Evolutionary conservation across 2,113 vertebrate genomes (phyloP), one percentile per base, ranked within the genome.

Genomic region (Festucalex cinctus): DNA sequence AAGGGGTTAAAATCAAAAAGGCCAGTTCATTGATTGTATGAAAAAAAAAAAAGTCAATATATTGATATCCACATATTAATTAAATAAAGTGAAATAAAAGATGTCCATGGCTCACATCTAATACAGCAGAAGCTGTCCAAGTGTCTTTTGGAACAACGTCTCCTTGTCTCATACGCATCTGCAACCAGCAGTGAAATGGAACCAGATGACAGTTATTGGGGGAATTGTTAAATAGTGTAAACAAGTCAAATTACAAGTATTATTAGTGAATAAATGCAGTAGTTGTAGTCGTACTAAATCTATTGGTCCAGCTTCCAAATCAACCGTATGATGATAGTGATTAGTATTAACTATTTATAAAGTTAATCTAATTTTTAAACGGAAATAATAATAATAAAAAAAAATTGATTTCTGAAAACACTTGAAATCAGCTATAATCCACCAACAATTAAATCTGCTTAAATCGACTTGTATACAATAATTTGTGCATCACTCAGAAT

Each of bases 51-150:
- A 17, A 5, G 24, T 61, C 20, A 57, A 24, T 58, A 28, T 49
- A 49, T 36, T 58, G 32, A 58, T 71, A 67, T 54, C n/a, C 35
- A 66, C 19, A 57, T 35, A 36, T 48, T 67, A 35, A 13, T 53
- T 17, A 68, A 63, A 20, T 17, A 53, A 71, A 56, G 51, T n/a
- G 56, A 60, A 63, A 37, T 57, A 56, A 28, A 54, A 51, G n/a
- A 36, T 59, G 39, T 74, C 48, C 20, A 68, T 37, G 44, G 59
- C 79, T 81, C 75, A 81, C 79, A 72, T 77, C 75, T 69, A 75
- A 71, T 63, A 65, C 41, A 69, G 62, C 65, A 63, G 69, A 72
- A 68, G 41, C 69, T 77, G 69, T 67, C 49, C 71, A 71, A 59
- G 66, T 72, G 24, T 69, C 66, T 65, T 61, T 74, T 56, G 65